These are phyloP conservation scores for Aulostomus chinensis DNA, from an alignment of 2,797 vertebrate species.

Conservation along the genomic window DNA sequence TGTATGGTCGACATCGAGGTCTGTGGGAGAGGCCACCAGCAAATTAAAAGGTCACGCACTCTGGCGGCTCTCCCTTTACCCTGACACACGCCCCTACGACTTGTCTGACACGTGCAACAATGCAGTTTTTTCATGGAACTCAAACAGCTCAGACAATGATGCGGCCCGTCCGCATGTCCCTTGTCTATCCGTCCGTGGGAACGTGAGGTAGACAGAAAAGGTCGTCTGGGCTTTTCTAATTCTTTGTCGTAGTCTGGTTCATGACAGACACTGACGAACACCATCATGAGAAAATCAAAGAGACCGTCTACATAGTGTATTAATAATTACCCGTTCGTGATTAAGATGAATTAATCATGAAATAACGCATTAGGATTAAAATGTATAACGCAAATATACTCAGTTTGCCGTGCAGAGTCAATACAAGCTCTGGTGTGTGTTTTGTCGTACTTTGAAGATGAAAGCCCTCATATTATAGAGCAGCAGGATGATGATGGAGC, in stretches of 20 bases:
- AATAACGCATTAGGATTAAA: background rate
- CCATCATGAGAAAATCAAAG: conserved; percentile 41
- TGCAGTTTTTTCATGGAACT: conserved; percentile 44
- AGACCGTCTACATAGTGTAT: conserved; percentile 11
- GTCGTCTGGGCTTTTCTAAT: conserved; percentile 51
- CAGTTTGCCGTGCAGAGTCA: background rate
- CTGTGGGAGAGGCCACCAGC: conserved; percentile 75
- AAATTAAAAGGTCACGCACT: conserved; percentile 68
- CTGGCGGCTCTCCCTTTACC: conserved; percentile 53
- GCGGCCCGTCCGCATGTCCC: conserved; percentile 56
- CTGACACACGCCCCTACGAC: conserved; percentile 63
- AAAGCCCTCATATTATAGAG: conserved; percentile 4
- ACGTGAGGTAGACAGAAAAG: conserved; percentile 57
- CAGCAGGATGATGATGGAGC: conserved; percentile 3
- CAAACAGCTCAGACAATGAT: conserved; percentile 73
- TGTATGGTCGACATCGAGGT: conserved; percentile 31
- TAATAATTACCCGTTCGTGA: background rate
- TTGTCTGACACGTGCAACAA: conserved; percentile 74
- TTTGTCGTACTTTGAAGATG: conserved; percentile 4
- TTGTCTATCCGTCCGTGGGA: conserved; percentile 72
- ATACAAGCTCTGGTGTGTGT: background rate
- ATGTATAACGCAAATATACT: background rate
- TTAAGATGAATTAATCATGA: conserved; percentile 1
- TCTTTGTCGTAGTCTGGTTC: conserved; percentile 44
- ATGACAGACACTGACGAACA: conserved; percentile 36